A percentile compares a stretch with the other conserved stretches of the same genome.
Evolutionary conservation across 2,113 vertebrate species (phyloP).

Genomic region (Nannospalax galili): DNA sequence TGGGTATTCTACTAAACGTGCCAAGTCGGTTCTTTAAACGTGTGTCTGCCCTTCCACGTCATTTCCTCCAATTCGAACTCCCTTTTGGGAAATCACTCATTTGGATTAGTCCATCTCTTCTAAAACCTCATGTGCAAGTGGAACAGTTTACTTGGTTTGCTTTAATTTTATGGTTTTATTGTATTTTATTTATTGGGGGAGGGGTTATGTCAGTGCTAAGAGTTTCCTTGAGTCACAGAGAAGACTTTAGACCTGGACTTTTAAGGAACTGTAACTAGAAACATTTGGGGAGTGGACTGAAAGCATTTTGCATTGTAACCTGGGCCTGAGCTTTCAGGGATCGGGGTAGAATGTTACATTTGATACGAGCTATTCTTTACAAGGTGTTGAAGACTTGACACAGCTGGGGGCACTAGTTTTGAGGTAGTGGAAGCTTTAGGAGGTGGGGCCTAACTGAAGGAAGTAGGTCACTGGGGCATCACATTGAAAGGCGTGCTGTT

Average conservation of each 20-base stretch:
- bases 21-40: not conserved
- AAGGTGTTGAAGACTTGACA: not conserved
- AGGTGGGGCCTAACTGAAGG: not conserved
- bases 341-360: not conserved
- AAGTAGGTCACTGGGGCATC: not conserved
- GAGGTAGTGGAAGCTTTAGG: not conserved
- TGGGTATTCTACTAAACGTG: not conserved
- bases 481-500: not conserved
- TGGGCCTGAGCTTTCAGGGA: not conserved
- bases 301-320: too few species aligned
- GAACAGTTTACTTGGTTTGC: not conserved
- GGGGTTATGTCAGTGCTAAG: not conserved
- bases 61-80: not conserved
- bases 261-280: not conserved
- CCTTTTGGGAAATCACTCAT: not conserved
- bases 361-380: not conserved
- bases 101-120: not conserved
- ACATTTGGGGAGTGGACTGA: too few species aligned
- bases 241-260: not conserved
- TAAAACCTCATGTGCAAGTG: not conserved
- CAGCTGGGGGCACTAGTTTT: not conserved
- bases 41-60: not conserved
- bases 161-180: not conserved
- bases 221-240: not conserved
- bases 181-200: too few species aligned